These are phyloP conservation scores for Hippocampus guttulatus DNA, from an alignment of 2,113 vertebrate species.

Conservation along the genomic window DNA sequence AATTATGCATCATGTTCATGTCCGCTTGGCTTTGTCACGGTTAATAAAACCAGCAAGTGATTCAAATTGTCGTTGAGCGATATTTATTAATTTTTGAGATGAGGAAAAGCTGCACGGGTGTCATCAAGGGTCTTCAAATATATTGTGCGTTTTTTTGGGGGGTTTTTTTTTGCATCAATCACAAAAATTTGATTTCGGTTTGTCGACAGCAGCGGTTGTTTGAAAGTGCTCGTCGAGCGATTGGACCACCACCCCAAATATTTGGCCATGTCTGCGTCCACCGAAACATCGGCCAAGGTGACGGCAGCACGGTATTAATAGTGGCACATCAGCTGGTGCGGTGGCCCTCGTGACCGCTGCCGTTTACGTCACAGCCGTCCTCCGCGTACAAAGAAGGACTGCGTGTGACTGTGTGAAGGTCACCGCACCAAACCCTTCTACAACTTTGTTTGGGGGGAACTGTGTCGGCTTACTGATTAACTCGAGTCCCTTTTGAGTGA, in stretches of 20 bases:
- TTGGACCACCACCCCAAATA: slow-evolving; percentile 1
- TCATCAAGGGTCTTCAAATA: no score
- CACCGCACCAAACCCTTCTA: not conserved
- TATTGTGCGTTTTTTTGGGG: not conserved
- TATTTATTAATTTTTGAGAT: not conserved
- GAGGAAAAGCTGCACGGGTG: not conserved
- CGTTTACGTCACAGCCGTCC: slow-evolving; percentile 21
- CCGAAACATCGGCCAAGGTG: slow-evolving; percentile 28
- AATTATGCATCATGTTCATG: not conserved
- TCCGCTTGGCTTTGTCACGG: slow-evolving; percentile 6
- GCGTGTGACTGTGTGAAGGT: not conserved
- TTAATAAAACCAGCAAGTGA: slow-evolving; percentile 12
- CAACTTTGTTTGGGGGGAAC: slow-evolving; percentile 11
- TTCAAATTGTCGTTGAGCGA: slow-evolving; percentile 9
- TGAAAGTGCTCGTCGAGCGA: not conserved
- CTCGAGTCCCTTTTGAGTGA: slow-evolving; percentile 32
- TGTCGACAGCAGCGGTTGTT: no score
- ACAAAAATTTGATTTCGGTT: not conserved
- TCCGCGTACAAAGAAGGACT: not conserved
- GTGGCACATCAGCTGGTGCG: slow-evolving; percentile 37
- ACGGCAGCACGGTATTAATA: slow-evolving; percentile 52
- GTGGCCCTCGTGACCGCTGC: slow-evolving; percentile 12
- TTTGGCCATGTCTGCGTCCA: slow-evolving; percentile 12
- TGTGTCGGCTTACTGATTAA: slow-evolving; percentile 22
- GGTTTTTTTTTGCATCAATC: no score